Evolutionary conservation across 2,888 invertebrate genomes (phyloP).

Genomic region (Erebia ligea): DNA sequence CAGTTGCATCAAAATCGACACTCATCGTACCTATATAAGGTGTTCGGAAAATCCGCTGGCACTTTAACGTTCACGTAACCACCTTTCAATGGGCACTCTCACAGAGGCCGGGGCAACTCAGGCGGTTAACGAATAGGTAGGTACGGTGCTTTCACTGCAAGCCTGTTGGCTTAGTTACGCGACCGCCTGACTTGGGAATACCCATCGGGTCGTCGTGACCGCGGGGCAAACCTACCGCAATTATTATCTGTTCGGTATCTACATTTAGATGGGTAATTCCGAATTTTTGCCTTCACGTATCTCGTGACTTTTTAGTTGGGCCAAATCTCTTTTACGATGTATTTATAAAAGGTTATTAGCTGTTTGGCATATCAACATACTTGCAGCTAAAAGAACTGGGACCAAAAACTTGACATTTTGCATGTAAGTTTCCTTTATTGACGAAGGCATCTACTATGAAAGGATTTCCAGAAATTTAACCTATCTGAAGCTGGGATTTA

Average conservation of each 20-base stretch:
- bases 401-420: too few species aligned
- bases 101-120: constrained; percentile 57
- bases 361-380: not conserved
- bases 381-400: too few species aligned
- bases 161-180: constrained; percentile 51
- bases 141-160: constrained; percentile 62
- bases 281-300: constrained; percentile 18
- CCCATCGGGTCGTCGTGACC: constrained; percentile 52
- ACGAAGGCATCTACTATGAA: not conserved
- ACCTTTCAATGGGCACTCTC: constrained; percentile 45
- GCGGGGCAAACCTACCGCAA: constrained; percentile 35
- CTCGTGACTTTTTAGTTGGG: not conserved
- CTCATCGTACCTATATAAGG: constrained; percentile 20
- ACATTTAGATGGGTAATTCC: constrained; percentile 31
- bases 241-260: constrained; percentile 34
- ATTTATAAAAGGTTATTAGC: not conserved
- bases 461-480: too few species aligned
- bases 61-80: constrained; percentile 44
- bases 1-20: constrained; percentile 1
- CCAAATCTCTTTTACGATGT: not conserved
- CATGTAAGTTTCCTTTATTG: not conserved
- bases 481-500: too few species aligned
- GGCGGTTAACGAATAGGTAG: constrained; percentile 40
- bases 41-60: constrained; percentile 22
- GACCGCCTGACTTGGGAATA: constrained; percentile 63